Percentiles rank a stretch among this genome's conserved stretches.
These are phyloP conservation scores for Papio anubis DNA, from an alignment of 2,113 vertebrate genomes.

Conservation along the genomic window DNA sequence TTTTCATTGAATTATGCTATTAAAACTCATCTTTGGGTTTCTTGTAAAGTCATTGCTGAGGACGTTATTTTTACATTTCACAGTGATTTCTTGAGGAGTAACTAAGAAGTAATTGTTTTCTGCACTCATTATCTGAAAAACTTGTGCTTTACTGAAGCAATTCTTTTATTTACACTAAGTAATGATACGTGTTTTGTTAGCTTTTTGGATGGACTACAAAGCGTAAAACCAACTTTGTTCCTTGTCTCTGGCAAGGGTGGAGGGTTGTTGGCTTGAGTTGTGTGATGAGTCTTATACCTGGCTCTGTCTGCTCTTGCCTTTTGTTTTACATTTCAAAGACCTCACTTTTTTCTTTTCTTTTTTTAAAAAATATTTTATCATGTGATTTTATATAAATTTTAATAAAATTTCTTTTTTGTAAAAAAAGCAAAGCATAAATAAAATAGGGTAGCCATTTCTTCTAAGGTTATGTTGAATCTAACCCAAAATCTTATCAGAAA, in stretches of 20 bases:
- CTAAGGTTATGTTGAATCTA: neutral
- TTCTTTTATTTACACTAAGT: conserved; percentile 22
- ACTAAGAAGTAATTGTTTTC: neutral
- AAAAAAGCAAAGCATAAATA: neutral
- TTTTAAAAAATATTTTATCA: neutral
- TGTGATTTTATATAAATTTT: neutral
- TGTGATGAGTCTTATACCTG: neutral
- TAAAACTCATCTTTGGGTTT: conserved; percentile 10
- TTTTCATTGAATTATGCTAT: neutral
- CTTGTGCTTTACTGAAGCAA: neutral
- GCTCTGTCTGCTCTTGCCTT: neutral
- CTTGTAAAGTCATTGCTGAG: neutral
- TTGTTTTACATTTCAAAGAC: neutral
- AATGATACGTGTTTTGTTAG: neutral
- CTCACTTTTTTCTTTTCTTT: neutral
- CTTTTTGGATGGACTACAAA: conserved; percentile 14
- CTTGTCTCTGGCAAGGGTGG: neutral
- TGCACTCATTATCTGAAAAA: neutral
- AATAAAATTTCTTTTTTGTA: neutral
- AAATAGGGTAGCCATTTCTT: neutral
- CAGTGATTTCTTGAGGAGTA: neutral
- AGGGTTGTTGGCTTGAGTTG: neutral
- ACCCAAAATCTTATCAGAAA: neutral
- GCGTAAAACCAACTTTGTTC: neutral
- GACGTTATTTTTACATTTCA: neutral